phyloP scores from a whole-genome alignment of 2,888 invertebrate species.

The Hyposoter dolosus region DNA sequence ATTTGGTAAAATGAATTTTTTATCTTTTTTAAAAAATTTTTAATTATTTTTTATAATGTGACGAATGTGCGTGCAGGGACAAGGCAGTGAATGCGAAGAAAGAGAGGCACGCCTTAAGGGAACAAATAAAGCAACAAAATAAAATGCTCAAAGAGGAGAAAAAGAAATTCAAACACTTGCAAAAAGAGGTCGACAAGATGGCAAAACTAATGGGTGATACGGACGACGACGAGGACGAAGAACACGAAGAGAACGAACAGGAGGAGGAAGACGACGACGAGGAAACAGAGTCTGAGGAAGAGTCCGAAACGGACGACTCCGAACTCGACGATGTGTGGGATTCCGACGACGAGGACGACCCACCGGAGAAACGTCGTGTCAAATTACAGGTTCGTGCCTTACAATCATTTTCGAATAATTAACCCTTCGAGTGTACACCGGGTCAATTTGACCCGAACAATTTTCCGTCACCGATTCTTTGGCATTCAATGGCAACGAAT shows the following conservation, averaged over 20 bases:
- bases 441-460: too few relatives aligned
- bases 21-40: background rate
- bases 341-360: slow-evolving; percentile 89
- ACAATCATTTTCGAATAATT: background rate
- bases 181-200: slow-evolving; percentile 96
- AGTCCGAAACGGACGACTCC: slow-evolving; percentile 87
- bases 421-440: too few relatives aligned
- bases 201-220: slow-evolving; percentile 94
- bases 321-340: slow-evolving; percentile 88
- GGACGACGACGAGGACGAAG: slow-evolving; percentile 90
- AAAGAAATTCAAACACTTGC: slow-evolving; percentile 92
- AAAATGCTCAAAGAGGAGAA: slow-evolving; percentile 92
- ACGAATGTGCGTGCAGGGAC: slow-evolving; percentile 84
- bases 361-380: slow-evolving; percentile 81
- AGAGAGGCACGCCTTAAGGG: slow-evolving; percentile 91
- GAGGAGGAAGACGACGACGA: slow-evolving; percentile 85
- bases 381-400: slow-evolving; percentile 79
- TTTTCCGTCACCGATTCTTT: too few relatives aligned
- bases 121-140: slow-evolving; percentile 93
- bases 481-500: too few relatives aligned
- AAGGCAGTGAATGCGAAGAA: slow-evolving; percentile 91
- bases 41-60: background rate
- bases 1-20: background rate
- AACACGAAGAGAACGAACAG: slow-evolving; percentile 88
- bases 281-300: slow-evolving; percentile 83